These are phyloP conservation scores for Lagopus muta DNA, from an alignment of 2,113 vertebrate genomes.

Conservation along the genomic window DNA sequence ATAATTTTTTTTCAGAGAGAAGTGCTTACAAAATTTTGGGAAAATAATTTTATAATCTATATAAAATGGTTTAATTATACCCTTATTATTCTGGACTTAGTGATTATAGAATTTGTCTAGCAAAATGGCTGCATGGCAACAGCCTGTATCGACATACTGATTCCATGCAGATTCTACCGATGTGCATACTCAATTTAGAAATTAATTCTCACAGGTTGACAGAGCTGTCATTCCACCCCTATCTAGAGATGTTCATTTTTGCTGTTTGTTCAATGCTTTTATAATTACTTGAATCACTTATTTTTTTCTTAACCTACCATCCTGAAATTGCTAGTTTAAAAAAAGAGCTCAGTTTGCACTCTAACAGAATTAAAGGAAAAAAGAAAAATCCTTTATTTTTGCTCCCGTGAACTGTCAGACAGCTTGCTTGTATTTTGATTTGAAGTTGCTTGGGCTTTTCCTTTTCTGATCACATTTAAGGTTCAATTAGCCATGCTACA, in stretches of 20 bases:
- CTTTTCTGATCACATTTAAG: background rate
- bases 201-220: background rate
- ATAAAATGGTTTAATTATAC: background rate
- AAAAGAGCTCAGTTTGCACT: background rate
- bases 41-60: background rate
- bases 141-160: background rate
- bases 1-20: background rate
- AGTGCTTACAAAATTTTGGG: background rate
- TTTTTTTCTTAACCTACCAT: background rate
- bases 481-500: background rate
- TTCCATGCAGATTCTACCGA: accelerated
- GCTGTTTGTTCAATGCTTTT: background rate
- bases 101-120: background rate
- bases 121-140: background rate
- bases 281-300: background rate
- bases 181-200: background rate
- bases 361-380: accelerated
- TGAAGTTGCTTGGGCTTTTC: background rate
- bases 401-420: background rate
- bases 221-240: background rate
- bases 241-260: background rate
- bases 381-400: background rate
- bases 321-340: background rate
- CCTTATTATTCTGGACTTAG: background rate
- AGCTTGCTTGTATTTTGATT: background rate